A percentile compares a stretch with the other conserved stretches of the same genome.
Conservation (phyloP, 2,888 invertebrate genomes). For the Liopterus haemorrhoidalis region DNA sequence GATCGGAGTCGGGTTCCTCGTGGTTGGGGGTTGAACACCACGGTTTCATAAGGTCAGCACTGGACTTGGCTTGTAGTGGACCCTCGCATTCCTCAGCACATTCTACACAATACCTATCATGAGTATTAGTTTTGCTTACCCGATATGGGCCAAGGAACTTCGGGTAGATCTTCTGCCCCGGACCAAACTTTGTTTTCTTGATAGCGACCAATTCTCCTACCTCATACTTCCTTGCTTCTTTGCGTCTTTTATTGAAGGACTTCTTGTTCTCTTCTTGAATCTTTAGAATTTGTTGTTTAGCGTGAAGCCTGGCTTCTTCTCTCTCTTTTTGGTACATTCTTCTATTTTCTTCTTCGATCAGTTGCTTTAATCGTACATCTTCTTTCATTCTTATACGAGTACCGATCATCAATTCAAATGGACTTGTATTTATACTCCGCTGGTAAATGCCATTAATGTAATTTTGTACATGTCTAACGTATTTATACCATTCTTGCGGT, state of each 20-base stretch:
- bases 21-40: too few relatives aligned
- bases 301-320: constrained; percentile 12
- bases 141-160: constrained; percentile 31
- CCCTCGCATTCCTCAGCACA: constrained; percentile 31
- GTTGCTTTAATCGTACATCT: constrained; percentile 13
- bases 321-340: constrained; percentile 18
- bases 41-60: constrained; percentile 31
- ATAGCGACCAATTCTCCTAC: constrained; percentile 27
- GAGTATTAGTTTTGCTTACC: constrained; percentile 22
- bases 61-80: constrained; percentile 24
- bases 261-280: constrained; percentile 24
- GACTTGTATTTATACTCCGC: constrained; percentile 16
- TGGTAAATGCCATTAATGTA: constrained; percentile 19
- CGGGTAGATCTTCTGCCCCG: constrained; percentile 26
- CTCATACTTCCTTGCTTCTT: constrained; percentile 22
- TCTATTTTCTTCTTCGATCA: constrained; percentile 24
- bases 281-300: constrained; percentile 22
- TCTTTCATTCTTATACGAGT: constrained; percentile 19
- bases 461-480: constrained; percentile 12
- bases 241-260: constrained; percentile 15
- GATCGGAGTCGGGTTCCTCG: too few relatives aligned
- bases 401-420: constrained; percentile 21
- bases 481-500: constrained; percentile 21
- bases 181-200: constrained; percentile 27
- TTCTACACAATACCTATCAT: constrained; percentile 28